Evolutionary conservation across 2,888 invertebrate species (phyloP), one percentile per base, ranked within the genome.

Genomic region (Herminia tarsipennalis): DNA sequence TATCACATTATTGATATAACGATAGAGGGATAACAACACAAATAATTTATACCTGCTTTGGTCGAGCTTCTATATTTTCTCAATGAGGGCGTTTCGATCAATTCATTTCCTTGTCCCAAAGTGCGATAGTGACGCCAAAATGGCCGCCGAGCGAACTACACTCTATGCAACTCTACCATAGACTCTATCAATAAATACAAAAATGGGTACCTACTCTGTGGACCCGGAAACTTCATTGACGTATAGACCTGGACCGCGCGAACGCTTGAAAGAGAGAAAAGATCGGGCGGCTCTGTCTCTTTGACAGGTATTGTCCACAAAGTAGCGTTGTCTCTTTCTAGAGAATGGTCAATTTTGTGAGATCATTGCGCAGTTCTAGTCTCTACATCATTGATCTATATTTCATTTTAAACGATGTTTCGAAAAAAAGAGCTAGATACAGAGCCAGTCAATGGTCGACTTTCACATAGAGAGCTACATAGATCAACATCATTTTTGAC

Each of bases 81-180:
- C 83, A 81, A 81, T 73, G 87, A 87, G 85, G 87, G 88, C 88
- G 88, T 87, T 83, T 70, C 74, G 70, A 81, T 88, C 85, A 85
- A 81, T 83, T 70, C 71, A 52, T 39, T 51, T 53, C 38, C 12
- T 28, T 44, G 44, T 1, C 54, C 44, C 62, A 33, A 40, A 27
- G 33, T 50, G 86, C 87, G 83, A 85, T 73, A 72, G 81, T 76
- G 81, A 87, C 87, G 88, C 86, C 85, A 75, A 81, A 81, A 86
- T 86, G 85, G 86, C 83, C 70, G 82, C 28, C 50, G 51, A 45
- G 69, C 66, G 72, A 76, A 75, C 76, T 64, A 59, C 60, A 40
- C 25, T 22, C 21, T 22, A n/a, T n/a, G n/a, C n/a, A 16, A 22
- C 22, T 38, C 14, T 29, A 21, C 1, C 8, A 3, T n/a, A 27